Conservation (phyloP, 2,113 vertebrate genomes). For the Peromyscus maniculatus region DNA sequence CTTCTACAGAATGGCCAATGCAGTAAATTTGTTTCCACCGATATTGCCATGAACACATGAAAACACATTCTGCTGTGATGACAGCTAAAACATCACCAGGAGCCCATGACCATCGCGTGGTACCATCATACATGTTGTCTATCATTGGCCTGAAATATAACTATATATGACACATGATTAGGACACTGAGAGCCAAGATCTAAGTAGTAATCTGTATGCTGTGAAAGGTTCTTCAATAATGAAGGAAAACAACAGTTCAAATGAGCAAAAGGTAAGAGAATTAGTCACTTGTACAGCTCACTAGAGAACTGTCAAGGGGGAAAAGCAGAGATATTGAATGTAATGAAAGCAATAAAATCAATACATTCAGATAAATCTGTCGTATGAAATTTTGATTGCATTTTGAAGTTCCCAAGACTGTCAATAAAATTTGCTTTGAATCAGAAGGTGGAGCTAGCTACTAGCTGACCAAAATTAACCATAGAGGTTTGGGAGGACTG, state of each 20-base stretch:
- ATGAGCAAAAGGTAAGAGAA: constrained; percentile 14
- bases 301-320: not conserved
- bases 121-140: not conserved
- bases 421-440: too few species aligned
- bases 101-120: not conserved
- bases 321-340: not conserved
- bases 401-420: too few species aligned
- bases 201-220: not conserved
- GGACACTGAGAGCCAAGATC: not conserved
- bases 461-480: too few species aligned
- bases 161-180: not conserved
- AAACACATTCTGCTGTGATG: too few species aligned
- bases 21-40: not conserved
- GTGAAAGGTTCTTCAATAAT: constrained; percentile 45
- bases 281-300: not conserved
- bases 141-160: not conserved
- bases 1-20: too few species aligned
- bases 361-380: constrained; percentile 21
- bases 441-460: too few species aligned
- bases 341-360: not conserved
- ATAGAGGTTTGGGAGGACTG: too few species aligned
- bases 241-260: constrained; percentile 32
- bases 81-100: not conserved
- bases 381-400: too few species aligned
- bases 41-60: not conserved